Evolutionary conservation across 2,888 invertebrate species (phyloP), one percentile per base, ranked within the genome.

Genomic region (Disparrhopalites patrizii): DNA sequence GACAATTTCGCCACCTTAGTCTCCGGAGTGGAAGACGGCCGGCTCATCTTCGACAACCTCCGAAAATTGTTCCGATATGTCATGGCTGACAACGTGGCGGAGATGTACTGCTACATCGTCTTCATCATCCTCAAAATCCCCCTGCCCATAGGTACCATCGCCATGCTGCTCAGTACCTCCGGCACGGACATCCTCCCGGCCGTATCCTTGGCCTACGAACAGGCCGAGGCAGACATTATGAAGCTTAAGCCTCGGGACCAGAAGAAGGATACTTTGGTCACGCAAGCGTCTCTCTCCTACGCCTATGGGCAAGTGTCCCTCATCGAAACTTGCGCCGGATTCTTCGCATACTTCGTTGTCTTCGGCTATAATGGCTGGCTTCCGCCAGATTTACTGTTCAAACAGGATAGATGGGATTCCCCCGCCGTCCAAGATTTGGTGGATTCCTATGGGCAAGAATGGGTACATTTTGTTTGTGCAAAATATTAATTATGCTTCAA

Each of bases 11-110:
- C 91, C 0, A 90, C 91, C 0, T 91, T 93, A 67, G 91, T 92
- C 0, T 87, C 85, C 2, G 92, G 91, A 50, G 88, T 92, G 20
- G 91, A 92, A 79, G 93, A 94, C 80, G 93, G 94, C 71, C 89
- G 94, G 56, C 82, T 96, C 76, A 96, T 97, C 82, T 97, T 96
- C 83, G 96, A 97, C 83, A 97, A 97, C 33, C 15, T 54, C 8
- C 30, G 54, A 20, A 67, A 67, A 60, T 30, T 67, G 13, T 56
- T 67, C 31, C 54, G 65, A n/a, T 68, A 40, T 25, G 62, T 58
- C 1, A 54, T 68, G 58, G 66, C 68, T 7, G 68, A 68, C 36
- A 68, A 68, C 54, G 63, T 68, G 18, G 66, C 66, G 3, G 68
- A 68, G 47, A 68, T 68, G 68, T 68, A 66, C 51, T 63, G 66